phyloP scores from a whole-genome alignment of 2,888 invertebrate genomes.

The Scaptomyza flava region DNA sequence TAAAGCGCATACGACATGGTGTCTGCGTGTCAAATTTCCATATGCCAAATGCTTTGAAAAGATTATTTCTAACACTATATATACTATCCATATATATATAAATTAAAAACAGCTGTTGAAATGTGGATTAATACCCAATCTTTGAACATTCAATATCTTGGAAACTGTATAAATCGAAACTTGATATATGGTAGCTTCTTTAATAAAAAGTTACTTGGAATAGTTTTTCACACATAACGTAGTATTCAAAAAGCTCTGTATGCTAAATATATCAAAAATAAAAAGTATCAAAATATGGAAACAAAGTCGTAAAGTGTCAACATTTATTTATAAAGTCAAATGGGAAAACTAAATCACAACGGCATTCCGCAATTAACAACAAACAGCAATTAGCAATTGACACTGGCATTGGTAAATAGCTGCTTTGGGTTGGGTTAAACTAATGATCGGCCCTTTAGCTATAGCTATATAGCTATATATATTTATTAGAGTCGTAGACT shows the following conservation, averaged over 20 bases:
- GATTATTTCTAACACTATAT: no score
- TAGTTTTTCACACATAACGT: no score
- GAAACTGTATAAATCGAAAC: not conserved
- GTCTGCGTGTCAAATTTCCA: conserved; percentile 56
- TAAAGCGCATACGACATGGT: conserved; percentile 67
- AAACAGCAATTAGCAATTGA: conserved; percentile 56
- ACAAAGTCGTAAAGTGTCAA: conserved; percentile 30
- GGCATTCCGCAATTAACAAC: conserved; percentile 59
- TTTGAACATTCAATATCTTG: not conserved
- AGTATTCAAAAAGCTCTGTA: not conserved
- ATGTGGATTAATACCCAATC: not conserved
- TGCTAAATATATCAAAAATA: not conserved
- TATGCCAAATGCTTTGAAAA: not conserved
- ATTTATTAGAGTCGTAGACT: conserved; percentile 48
- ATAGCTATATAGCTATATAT: not conserved
- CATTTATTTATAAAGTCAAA: conserved; percentile 62
- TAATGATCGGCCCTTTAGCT: conserved; percentile 38
- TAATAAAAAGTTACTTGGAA: no score
- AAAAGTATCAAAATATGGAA: not conserved
- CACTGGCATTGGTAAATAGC: conserved; percentile 46
- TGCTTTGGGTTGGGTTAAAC: conserved; percentile 20
- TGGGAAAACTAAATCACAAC: conserved; percentile 54
- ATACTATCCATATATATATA: no score
- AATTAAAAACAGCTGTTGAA: not conserved
- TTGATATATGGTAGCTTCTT: not conserved